Evolutionary conservation across 2,113 vertebrate genomes (phyloP), one percentile per base, ranked within the genome.

Genomic region (Himantopus leucocephalus): DNA sequence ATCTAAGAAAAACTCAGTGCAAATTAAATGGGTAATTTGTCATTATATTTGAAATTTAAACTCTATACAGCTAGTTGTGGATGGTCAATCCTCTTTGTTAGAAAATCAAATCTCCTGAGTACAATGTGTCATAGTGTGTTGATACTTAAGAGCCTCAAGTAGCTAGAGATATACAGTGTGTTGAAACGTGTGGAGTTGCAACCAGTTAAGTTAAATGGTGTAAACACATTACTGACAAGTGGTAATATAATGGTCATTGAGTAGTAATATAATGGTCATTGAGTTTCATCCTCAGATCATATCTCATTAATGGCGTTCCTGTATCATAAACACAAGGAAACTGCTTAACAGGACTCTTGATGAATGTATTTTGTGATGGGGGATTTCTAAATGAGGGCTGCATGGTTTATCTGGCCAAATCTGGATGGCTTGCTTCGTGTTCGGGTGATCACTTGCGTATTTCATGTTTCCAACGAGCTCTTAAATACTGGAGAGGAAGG

Each of bases 71-170:
- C 10, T 45, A 62, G 4, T 52, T 83, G 35, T 32, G 20, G 24
- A 16, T 55, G 12, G 24, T 56, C 27, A 45, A 1, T 80, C 8
- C 10, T 86, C 12, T 45, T 63, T 48, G 24, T 56, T 60, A 83
- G 52, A 68, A 66, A 80, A 53, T 37, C 22, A 22, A 1, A 23
- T 64, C n/a, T 70, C 11, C 19, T 4, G 32, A 30, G 37, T 83
- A 12, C 1, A 1, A 3, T 9, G 6, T 71, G 26, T 12, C 4
- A 1, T 29, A 17, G 16, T 4, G 4, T 60, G 15, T 55, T 94
- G 70, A 12, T 75, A 37, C 8, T 17, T 59, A 6, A 6, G 7
- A 73, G 8, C 26, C 6, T 70, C 18, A 30, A 20, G 67, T 37
- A 73, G 72, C 13, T 63, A 29, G 55, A 67, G 22, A 16, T 58